Evolutionary conservation across 2,113 vertebrate genomes (phyloP), one percentile per base, ranked within the genome.

Genomic region (Motacilla tschutschensis): DNA sequence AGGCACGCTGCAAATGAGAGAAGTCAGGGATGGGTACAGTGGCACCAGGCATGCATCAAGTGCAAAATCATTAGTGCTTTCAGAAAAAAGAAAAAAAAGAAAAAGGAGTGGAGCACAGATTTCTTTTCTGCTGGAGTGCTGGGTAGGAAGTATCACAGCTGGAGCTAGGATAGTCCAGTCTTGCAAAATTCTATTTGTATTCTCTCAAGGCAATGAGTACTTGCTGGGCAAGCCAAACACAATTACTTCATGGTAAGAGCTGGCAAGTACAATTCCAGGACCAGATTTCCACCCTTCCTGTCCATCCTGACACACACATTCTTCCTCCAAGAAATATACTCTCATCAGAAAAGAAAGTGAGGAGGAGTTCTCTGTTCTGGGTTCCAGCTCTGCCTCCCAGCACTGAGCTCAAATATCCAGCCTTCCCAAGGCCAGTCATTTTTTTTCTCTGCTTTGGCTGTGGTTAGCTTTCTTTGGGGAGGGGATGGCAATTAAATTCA

Each of bases 101-200:
- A 10, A 20, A 31, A 24, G 53, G 17, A 36, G 33, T 18, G 87
- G n/a, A 83, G 14, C 57, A 51, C 10, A 25, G 16, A 5, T 33
- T 74, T 83, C 74, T 82, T 36, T 74, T 83, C 74, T 82, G 21
- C 48, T 88, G 60, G 60, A 89, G n/a, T 46, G 31, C 33, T 64
- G 31, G 50, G 44, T 92, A 91, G 79, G 89, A 93, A 81, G 77
- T 17, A 28, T 78, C 80, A 78, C 94, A 93, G 91, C 91, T 95
- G 91, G 89, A 91, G 79, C 62, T 80, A 76, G 83, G 41, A 85
- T 25, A 78, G 70, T 35, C 90, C 83, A 78, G 65, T 83, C 91
- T 95, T 91, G 77, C 91, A 94, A 94, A 83, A 95, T 63, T 79
- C 55, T 92, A 73, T 93, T 90, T 94, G 83, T 89, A 66, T 91